phyloP scores from a whole-genome alignment of 2,113 vertebrate species.

The Nycticebus coucang region DNA sequence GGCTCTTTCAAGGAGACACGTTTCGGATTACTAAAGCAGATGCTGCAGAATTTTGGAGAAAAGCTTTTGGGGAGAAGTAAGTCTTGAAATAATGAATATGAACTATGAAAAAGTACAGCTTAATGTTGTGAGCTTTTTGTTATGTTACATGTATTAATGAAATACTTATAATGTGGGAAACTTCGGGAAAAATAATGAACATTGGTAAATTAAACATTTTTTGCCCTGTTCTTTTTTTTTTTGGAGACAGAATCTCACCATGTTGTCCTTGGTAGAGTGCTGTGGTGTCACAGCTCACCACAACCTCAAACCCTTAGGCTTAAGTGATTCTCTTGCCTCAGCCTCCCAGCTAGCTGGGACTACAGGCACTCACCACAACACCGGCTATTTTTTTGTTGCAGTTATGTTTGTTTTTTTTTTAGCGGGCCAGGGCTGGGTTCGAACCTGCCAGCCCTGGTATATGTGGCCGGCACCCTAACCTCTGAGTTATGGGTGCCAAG shows the following conservation, averaged over 20 bases:
- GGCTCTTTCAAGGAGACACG: conserved; percentile 97
- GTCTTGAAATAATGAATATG: conserved; percentile 72
- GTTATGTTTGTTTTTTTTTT: no score
- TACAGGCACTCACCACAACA: no score
- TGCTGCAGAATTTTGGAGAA: conserved; percentile 98
- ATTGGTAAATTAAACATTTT: not conserved
- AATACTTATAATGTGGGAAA: conserved; percentile 21
- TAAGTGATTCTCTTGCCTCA: no score
- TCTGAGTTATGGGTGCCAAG: no score
- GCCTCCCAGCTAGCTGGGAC: no score
- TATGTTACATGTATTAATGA: not conserved
- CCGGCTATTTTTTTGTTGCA: not conserved
- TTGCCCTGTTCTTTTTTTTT: not conserved
- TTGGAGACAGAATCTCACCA: no score
- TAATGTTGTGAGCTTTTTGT: not conserved
- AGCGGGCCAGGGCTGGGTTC: no score
- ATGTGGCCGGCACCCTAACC: no score
- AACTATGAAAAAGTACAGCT: conserved; percentile 11
- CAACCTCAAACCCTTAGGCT: no score
- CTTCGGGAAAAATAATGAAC: not conserved
- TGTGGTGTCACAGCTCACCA: no score
- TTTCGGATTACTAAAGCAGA: conserved; percentile 99
- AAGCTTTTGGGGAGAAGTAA: conserved; percentile 98
- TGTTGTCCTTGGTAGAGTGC: no score
- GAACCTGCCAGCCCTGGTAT: no score